Evolutionary conservation across 2,888 invertebrate genomes (phyloP).

Genomic region (Myopa testacea): DNA sequence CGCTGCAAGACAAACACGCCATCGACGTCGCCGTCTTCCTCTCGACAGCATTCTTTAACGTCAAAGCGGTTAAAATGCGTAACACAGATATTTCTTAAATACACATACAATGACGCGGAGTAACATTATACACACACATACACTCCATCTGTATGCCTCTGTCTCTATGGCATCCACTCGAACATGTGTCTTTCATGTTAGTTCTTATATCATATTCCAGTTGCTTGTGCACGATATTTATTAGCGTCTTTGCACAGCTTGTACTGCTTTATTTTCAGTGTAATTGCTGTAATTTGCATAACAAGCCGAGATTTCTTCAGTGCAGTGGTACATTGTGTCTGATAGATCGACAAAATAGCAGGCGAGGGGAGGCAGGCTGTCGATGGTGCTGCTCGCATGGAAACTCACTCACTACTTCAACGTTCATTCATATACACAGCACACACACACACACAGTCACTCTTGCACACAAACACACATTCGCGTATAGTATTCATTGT

Average conservation of each 20-base stretch:
- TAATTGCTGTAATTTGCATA: conserved; percentile 37
- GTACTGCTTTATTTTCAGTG: conserved; percentile 18
- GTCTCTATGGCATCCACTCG: background rate
- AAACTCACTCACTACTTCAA: no score
- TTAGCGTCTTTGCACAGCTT: conserved; percentile 14
- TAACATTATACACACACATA: conserved; percentile 26
- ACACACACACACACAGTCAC: background rate
- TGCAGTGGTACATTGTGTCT: background rate
- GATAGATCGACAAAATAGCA: no score
- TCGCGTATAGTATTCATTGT: no score
- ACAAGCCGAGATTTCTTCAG: conserved; percentile 27
- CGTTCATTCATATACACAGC: no score
- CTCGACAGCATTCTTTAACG: no score
- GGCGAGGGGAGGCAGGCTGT: no score
- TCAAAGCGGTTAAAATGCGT: background rate
- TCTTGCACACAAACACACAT: background rate
- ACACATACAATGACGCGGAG: background rate
- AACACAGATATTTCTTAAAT: background rate
- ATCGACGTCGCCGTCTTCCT: no score
- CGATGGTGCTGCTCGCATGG: no score
- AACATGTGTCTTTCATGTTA: background rate
- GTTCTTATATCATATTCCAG: conserved; percentile 2
- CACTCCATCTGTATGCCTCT: background rate
- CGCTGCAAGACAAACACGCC: no score
- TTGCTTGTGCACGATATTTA: background rate